Evolutionary conservation across 2,113 vertebrate genomes (phyloP).

Genomic region (Odocoileus virginianus): DNA sequence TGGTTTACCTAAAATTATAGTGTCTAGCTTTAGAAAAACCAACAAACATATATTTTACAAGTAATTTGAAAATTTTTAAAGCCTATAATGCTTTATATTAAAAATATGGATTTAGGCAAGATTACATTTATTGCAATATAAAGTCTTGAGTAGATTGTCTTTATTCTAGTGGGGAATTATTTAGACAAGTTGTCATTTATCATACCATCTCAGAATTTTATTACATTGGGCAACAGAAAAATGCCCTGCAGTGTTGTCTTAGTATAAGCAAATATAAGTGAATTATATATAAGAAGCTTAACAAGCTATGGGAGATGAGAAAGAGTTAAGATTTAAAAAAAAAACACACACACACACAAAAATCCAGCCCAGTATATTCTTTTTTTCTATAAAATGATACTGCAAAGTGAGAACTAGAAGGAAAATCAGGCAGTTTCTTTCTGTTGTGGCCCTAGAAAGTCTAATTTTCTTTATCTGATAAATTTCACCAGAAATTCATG

Average conservation of each 20-base stretch:
- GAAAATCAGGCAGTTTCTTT: not conserved
- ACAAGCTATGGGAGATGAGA: slow-evolving; percentile 19
- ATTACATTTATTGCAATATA: not conserved
- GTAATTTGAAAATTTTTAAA: not conserved
- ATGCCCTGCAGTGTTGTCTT: not conserved
- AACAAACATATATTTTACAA: not conserved
- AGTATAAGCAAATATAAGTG: slow-evolving; percentile 51
- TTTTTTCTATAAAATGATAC: not conserved
- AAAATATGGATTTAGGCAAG: slow-evolving; percentile 32
- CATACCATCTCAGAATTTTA: slow-evolving; percentile 42
- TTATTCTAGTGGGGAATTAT: slow-evolving; percentile 23
- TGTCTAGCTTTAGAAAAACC: not conserved
- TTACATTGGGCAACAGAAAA: slow-evolving; percentile 50
- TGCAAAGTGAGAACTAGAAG: not conserved
- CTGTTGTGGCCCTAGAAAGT: not conserved
- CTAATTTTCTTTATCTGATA: not conserved
- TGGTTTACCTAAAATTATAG: not conserved
- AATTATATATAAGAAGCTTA: slow-evolving; percentile 59
- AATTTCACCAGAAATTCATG: not conserved
- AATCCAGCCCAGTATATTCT: not conserved
- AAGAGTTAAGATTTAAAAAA: not conserved
- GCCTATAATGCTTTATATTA: not conserved
- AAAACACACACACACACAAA: not conserved
- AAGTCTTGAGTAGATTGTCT: not conserved
- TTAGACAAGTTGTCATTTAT: slow-evolving; percentile 38